phyloP scores from a whole-genome alignment of 2,888 invertebrate genomes.

The Himalopsyche kuldschensis region DNA sequence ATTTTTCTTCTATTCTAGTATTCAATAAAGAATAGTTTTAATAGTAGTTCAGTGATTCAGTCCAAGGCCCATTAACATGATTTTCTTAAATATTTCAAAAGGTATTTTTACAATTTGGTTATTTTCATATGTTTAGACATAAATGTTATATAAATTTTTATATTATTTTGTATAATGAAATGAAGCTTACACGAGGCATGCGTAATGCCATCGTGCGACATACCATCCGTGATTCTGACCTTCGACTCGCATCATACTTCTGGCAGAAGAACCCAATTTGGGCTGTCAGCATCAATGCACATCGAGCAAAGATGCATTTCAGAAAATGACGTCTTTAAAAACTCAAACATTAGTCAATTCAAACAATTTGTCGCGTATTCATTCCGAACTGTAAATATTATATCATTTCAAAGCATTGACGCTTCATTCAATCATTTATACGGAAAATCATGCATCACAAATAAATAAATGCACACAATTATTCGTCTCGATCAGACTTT shows the following conservation, averaged over 20 bases:
- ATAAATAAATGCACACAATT: neutral
- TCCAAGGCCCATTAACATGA: constrained; percentile 23
- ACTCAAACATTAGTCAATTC: neutral
- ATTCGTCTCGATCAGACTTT: neutral
- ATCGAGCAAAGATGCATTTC: neutral
- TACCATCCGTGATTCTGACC: neutral
- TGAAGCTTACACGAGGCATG: constrained; percentile 30
- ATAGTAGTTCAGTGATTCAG: constrained; percentile 11
- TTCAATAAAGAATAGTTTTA: neutral
- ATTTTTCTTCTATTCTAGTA: too few species aligned
- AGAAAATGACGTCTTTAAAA: neutral
- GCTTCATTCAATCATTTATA: neutral
- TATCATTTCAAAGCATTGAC: neutral
- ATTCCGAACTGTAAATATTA: neutral
- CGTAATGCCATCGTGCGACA: constrained; percentile 23
- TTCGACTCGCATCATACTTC: neutral
- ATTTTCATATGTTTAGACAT: constrained; percentile 35
- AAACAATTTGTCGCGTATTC: neutral
- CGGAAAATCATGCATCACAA: neutral
- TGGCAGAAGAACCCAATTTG: neutral
- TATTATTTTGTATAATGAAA: constrained; percentile 36
- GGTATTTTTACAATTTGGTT: constrained; percentile 36
- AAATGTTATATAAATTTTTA: constrained; percentile 34
- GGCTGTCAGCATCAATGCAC: neutral
- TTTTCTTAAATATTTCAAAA: constrained; percentile 32